Evolutionary conservation across 2,797 vertebrate species (phyloP), one percentile per base, ranked within the genome.

Genomic region (Zalophus californianus): DNA sequence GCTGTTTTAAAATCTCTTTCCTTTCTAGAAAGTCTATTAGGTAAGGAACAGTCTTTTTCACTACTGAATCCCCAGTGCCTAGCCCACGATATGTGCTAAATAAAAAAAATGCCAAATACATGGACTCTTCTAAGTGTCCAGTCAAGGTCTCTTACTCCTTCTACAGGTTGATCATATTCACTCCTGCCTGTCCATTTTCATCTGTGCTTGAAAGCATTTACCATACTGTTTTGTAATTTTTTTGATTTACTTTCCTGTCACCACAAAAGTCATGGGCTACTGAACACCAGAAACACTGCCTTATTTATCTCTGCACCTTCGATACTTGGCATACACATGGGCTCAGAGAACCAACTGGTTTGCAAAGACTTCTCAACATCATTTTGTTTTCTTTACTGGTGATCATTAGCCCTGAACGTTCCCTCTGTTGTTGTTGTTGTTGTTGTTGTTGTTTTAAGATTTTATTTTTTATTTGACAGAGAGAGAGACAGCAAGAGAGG

Each of bases 271-370:
- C 62, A 25, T 0, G 29, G 60, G 41, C 88, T 25, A 11, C 11
- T 23, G 38, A 29, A 25, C 13, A 21, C 50, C 66, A 60, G 38
- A 21, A 50, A 9, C n/a, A 3, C 41, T 13, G 79, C 4, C 29
- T 25, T 15, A 32, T 14, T 52, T 18, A 25, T 20, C 72, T 78
- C 38, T 13, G n/a, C 14, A 27, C 56, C 48, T 29, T 41, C 0
- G 2, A 29, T 3, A 25, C 27, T 23, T 52, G 48, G 32, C 54
- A 25, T 2, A 11, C 3, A 14, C 21, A 2, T 0, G 2, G 7
- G 44, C 27, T 77, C 66, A 12, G 25, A 12, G 54, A 13, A 10
- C 41, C 23, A 23, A 8, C 38, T 10, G 41, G 13, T 35, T 38
- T 12, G 56, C 5, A 73, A 48, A 48, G 54, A 5, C 1, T 1